These are phyloP conservation scores for Ceratina calcarata DNA, from an alignment of 1,140 invertebrate species.

Conservation along the genomic window DNA sequence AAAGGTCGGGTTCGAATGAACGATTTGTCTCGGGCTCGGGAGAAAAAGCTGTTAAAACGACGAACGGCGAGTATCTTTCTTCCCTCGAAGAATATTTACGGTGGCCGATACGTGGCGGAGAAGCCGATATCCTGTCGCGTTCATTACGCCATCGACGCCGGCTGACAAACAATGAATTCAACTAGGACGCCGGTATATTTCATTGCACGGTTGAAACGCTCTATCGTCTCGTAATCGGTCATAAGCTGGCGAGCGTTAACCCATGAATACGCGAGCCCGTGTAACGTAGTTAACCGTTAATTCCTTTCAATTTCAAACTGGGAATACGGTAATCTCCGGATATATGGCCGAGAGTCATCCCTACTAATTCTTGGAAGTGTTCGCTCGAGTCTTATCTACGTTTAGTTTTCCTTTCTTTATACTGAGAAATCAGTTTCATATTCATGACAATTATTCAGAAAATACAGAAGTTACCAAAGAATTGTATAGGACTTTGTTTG, in stretches of 20 bases:
- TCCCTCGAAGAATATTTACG: constrained; percentile 17
- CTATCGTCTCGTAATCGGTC: constrained; percentile 28
- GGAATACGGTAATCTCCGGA: too few species aligned
- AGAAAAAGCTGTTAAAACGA: background rate
- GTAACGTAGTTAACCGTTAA: background rate
- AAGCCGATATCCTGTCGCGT: constrained; percentile 14
- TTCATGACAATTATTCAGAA: too few species aligned
- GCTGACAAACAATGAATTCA: constrained; percentile 58
- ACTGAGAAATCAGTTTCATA: too few species aligned
- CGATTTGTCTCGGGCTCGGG: background rate
- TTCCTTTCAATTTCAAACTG: background rate
- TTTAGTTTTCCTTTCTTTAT: too few species aligned
- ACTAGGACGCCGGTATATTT: constrained; percentile 27
- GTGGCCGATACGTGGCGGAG: background rate
- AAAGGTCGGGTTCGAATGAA: background rate
- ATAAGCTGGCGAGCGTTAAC: background rate
- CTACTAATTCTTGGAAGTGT: too few species aligned
- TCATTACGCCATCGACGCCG: constrained; percentile 37
- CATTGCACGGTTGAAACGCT: constrained; percentile 43
- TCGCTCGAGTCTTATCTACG: too few species aligned
- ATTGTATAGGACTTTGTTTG: too few species aligned
- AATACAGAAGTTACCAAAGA: too few species aligned
- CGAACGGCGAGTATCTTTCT: constrained; percentile 3
- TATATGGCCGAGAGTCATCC: too few species aligned
- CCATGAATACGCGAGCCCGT: background rate